Evolutionary conservation across 2,113 vertebrate species (phyloP), one percentile per base, ranked within the genome.

Genomic region (Neolamprologus sp.): DNA sequence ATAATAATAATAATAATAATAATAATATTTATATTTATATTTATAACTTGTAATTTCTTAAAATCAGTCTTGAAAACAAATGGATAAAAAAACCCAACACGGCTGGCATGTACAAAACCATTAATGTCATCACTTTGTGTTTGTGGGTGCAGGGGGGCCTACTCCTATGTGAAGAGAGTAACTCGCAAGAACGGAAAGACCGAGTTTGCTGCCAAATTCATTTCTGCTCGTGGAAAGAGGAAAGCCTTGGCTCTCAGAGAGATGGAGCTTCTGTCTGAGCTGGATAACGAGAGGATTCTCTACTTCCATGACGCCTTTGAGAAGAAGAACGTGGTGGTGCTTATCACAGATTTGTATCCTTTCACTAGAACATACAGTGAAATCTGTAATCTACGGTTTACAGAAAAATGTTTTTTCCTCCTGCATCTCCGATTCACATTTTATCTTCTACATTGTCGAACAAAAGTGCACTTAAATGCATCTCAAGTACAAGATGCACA

Each of bases 281-380:
- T 99, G 73, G 97, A 99, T 91, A 96, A 98, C 0, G 96, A 98
- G 78, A 97, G 91, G 33, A 95, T 99, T 0, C 91, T 98, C 75
- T 98, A 97, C 90, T 98, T 98, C 92, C 98, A 99, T 0, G 98
- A 99, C 0, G 98, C 98, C 73, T 99, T 99, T 1, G 98, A 99
- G 95, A 98, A 99, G 95, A 98, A 97, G 90, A 98, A 97, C 0
- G 93, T 97, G 0, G 91, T 99, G 80, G 97, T 99, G 88, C 95
- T 99, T 81, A 96, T 99, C 95, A 98, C 97, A 2, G 98, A 99
- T 88, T 92, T 99, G 98, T 99, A 99, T 99, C 98, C 97, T 60
- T 88, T 65, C 7, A 13, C 17, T 17, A 28, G 23, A 57, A 51
- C 12, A 23, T 40, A 35, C 30, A 57, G 3, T 19, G 42, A 47